Evolutionary conservation across 2,888 invertebrate genomes (phyloP).

Genomic region (Eledona agricola): DNA sequence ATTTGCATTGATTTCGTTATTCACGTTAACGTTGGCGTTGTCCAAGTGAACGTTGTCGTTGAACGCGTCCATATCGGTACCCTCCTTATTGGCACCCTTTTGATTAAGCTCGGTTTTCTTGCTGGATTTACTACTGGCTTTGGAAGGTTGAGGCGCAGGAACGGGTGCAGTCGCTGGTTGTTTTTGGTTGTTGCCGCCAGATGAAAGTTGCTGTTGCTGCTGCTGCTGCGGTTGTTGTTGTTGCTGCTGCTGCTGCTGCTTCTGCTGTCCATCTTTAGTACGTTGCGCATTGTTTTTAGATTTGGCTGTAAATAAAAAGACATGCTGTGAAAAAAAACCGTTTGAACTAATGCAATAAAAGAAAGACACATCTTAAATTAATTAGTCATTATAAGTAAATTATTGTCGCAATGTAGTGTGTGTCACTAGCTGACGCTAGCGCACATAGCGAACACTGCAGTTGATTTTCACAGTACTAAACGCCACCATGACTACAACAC

Average conservation of each 20-base stretch:
- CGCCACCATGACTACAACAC: conserved; percentile 45
- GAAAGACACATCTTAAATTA: background rate
- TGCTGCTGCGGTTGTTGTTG: conserved; percentile 40
- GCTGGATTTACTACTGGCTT: conserved; percentile 64
- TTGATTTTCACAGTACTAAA: conserved; percentile 48
- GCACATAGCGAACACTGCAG: conserved; percentile 49
- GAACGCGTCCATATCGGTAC: conserved; percentile 70
- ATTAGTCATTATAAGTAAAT: conserved; percentile 5
- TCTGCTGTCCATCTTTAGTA: conserved; percentile 49
- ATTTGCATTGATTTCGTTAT: conserved; percentile 50
- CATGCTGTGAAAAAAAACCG: no score
- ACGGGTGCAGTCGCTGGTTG: conserved; percentile 40
- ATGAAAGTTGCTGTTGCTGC: conserved; percentile 27
- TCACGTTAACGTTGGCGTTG: conserved; percentile 42
- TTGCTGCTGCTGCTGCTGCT: conserved; percentile 35
- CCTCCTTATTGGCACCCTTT: conserved; percentile 69
- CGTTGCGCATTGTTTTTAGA: conserved; percentile 54
- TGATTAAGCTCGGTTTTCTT: conserved; percentile 67
- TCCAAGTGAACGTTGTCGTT: conserved; percentile 56
- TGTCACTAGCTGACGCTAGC: conserved; percentile 40
- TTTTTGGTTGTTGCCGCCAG: conserved; percentile 34
- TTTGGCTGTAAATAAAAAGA: conserved; percentile 53
- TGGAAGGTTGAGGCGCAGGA: conserved; percentile 59
- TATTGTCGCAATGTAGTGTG: conserved; percentile 47
- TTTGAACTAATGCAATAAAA: background rate